Percentiles rank a stretch among this genome's conserved stretches.
Conservation (phyloP, 2,888 invertebrate species). For the Drosophila prolongata region DNA sequence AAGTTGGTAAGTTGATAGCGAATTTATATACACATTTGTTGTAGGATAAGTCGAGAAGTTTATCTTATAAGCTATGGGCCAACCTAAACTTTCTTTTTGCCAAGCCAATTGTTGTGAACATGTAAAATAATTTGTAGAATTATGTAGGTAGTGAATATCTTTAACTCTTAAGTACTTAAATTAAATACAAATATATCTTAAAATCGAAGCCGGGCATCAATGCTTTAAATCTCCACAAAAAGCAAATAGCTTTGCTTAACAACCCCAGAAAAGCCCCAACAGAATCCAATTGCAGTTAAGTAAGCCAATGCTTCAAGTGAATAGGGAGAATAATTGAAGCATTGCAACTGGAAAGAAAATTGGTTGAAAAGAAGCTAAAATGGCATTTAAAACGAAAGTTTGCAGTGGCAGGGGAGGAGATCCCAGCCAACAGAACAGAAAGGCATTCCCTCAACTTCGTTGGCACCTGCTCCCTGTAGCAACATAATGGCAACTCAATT, state of each 20-base stretch:
- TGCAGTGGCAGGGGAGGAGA: conserved; percentile 7
- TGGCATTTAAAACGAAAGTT: conserved; percentile 49
- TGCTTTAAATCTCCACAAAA: conserved; percentile 7
- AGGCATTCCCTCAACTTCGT: conserved; percentile 41
- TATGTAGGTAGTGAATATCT: background rate
- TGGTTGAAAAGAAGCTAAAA: conserved; percentile 25
- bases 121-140: background rate
- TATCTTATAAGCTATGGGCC: background rate
- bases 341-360: conserved; percentile 23
- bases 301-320: conserved; percentile 33
- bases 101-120: conserved; percentile 9
- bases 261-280: background rate
- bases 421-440: conserved; percentile 8
- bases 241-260: conserved; percentile 7
- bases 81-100: background rate
- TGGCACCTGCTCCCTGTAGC: conserved; percentile 37
- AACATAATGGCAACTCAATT: conserved; percentile 77
- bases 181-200: background rate
- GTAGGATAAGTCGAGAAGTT: conserved; percentile 23
- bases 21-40: conserved; percentile 37
- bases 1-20: conserved; percentile 42
- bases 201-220: background rate
- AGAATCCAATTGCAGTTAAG: conserved; percentile 34
- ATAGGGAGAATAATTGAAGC: conserved; percentile 25
- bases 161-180: background rate